Evolutionary conservation across 2,888 invertebrate genomes (phyloP).

Genomic region (Autographa gamma): DNA sequence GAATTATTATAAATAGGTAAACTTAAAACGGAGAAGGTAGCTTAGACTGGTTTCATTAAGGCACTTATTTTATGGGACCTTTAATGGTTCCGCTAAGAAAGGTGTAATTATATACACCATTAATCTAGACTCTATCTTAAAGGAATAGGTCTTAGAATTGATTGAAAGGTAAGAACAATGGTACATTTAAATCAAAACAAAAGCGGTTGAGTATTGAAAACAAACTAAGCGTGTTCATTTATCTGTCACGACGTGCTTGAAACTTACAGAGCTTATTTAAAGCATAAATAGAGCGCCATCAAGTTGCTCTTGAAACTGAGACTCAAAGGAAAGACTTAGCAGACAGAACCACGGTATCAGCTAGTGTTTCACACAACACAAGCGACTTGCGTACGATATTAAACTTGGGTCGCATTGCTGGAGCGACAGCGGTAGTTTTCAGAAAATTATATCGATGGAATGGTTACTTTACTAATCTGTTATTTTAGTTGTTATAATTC

Average conservation of each 20-base stretch:
- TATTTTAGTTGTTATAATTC: no score
- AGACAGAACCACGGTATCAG: slow-evolving; percentile 25
- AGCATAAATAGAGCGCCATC: slow-evolving; percentile 37
- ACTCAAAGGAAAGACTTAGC: slow-evolving; percentile 44
- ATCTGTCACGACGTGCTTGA: slow-evolving; percentile 16
- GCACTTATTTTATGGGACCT: background rate
- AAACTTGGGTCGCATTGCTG: slow-evolving; percentile 16
- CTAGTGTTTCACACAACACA: slow-evolving; percentile 38
- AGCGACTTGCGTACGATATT: slow-evolving; percentile 27
- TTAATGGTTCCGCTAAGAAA: background rate
- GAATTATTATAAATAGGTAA: slow-evolving; percentile 55
- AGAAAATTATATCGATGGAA: no score
- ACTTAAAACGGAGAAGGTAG: slow-evolving; percentile 21
- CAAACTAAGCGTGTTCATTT: slow-evolving; percentile 17
- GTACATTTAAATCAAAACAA: no score
- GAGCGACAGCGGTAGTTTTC: slow-evolving; percentile 14
- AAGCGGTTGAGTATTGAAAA: background rate
- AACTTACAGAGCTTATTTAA: slow-evolving; percentile 25
- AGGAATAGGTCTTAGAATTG: background rate
- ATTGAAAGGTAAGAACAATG: background rate
- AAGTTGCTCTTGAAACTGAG: slow-evolving; percentile 43
- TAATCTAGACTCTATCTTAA: background rate
- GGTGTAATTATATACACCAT: background rate
- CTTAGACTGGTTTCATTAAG: slow-evolving; percentile 13
- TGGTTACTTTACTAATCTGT: no score